A percentile compares a stretch with the other conserved stretches of the same genome.
These are phyloP conservation scores for Trematocara nigrifrons DNA, from an alignment of 2,113 vertebrate species.

Conservation along the genomic window DNA sequence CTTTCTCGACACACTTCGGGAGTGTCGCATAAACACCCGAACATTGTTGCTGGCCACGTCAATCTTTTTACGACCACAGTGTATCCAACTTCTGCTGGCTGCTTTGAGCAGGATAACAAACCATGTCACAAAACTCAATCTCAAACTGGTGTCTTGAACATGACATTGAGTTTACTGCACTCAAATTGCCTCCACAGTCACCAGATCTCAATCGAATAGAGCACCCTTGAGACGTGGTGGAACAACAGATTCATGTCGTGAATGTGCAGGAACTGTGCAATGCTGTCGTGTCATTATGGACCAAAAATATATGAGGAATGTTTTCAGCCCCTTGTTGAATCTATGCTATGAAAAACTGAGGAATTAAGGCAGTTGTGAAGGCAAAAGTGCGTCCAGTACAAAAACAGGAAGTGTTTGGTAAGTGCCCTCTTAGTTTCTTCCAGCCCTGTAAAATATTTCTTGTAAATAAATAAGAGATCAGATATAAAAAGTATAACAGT, in stretches of 20 bases:
- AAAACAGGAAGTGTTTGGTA: background rate
- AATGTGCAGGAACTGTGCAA: background rate
- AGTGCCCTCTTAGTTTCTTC: background rate
- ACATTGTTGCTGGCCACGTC: background rate
- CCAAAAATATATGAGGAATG: rapidly evolving
- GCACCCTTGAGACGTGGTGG: background rate
- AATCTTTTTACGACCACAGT: background rate
- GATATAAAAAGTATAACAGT: background rate
- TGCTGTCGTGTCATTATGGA: background rate
- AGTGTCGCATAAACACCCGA: background rate
- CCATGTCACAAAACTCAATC: background rate
- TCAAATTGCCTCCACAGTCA: background rate
- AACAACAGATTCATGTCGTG: background rate
- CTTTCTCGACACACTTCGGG: background rate
- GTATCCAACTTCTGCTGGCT: background rate
- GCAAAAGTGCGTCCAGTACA: background rate
- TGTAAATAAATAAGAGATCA: background rate
- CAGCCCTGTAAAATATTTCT: background rate
- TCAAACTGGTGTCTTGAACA: background rate
- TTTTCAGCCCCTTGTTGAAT: background rate
- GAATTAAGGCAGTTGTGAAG: background rate
- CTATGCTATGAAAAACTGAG: rapidly evolving
- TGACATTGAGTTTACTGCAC: background rate
- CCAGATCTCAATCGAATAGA: background rate
- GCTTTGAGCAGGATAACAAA: background rate